Conservation (phyloP, 2,888 invertebrate genomes). For the Ryuthela nishihirai region DNA sequence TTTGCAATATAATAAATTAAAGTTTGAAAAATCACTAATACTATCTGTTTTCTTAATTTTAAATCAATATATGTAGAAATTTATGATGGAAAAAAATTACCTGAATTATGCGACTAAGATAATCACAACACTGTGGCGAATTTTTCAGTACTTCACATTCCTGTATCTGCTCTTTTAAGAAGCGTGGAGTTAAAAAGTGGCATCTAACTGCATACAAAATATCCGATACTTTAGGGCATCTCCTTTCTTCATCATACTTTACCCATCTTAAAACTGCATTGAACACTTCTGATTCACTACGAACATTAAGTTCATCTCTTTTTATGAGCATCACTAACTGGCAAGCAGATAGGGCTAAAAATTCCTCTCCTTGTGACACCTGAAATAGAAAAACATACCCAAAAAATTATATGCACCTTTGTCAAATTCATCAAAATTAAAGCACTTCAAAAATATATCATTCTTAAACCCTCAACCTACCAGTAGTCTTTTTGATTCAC, state of each 20-base stretch:
- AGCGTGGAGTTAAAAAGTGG: constrained; percentile 85
- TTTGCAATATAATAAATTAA: no score
- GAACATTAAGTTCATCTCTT: constrained; percentile 85
- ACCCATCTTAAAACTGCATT: constrained; percentile 90
- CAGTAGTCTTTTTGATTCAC: no score
- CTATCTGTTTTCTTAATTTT: no score
- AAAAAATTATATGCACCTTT: no score
- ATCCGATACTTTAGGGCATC: constrained; percentile 79
- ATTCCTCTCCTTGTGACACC: constrained; percentile 90
- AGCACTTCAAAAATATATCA: no score
- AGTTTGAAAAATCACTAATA: no score
- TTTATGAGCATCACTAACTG: constrained; percentile 78
- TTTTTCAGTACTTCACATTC: constrained; percentile 82
- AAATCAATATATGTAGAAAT: no score
- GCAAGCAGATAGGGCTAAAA: constrained; percentile 72
- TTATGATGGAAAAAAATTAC: constrained; percentile 49
- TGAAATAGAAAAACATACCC: constrained; percentile 48
- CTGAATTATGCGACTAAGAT: constrained; percentile 82
- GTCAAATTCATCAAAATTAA: no score
- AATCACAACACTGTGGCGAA: constrained; percentile 82
- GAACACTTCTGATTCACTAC: constrained; percentile 87
- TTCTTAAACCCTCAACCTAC: no score
- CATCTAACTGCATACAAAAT: constrained; percentile 85
- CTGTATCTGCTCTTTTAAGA: constrained; percentile 85
- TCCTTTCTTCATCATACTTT: constrained; percentile 72